These are phyloP conservation scores for Varanus komodoensis DNA, from an alignment of 2,113 vertebrate genomes.

Conservation along the genomic window DNA sequence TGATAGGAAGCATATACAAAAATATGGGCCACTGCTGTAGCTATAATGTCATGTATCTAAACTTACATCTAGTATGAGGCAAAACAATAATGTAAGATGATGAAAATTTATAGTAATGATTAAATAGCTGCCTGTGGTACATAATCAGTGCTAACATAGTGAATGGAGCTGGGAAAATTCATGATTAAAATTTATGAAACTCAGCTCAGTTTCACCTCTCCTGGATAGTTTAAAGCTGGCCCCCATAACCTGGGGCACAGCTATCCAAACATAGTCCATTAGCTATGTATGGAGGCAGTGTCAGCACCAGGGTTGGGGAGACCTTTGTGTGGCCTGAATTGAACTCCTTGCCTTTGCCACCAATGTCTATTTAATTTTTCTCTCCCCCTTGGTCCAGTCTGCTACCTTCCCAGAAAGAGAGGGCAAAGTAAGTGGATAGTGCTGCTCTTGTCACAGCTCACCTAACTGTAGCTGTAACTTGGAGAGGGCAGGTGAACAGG, in stretches of 20 bases:
- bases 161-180: not conserved
- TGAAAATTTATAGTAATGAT: not conserved
- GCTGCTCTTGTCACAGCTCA: not conserved
- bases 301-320: not conserved
- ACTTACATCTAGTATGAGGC: not conserved
- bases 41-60: not conserved
- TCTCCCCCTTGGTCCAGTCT: not conserved
- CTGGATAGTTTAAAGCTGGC: not conserved
- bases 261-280: not conserved
- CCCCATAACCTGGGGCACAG: not conserved
- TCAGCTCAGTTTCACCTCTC: not conserved
- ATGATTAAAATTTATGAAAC: not conserved
- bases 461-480: not conserved
- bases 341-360: not conserved
- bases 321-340: not conserved
- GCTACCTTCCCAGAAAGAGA: not conserved
- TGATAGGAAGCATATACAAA: constrained; percentile 28
- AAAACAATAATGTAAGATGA: not conserved
- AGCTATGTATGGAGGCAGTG: not conserved
- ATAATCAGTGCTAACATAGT: not conserved
- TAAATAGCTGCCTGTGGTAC: not conserved
- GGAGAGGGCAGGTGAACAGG: not conserved
- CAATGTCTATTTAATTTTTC: not conserved
- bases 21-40: not conserved
- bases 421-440: not conserved